Evolutionary conservation across 2,888 invertebrate species (phyloP).

Genomic region (Morinoia aosen): DNA sequence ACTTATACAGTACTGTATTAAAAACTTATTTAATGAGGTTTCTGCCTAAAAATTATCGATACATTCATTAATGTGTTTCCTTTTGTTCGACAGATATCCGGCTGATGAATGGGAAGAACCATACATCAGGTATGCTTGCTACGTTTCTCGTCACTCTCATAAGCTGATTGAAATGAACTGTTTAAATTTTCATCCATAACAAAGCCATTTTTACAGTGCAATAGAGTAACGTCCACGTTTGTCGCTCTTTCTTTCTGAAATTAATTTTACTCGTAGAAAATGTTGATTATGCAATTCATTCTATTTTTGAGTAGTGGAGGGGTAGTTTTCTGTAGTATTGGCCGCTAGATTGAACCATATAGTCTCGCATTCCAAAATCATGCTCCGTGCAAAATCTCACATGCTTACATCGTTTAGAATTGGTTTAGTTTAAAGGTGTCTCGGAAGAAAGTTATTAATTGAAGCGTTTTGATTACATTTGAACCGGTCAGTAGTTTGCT

Average conservation of each 20-base stretch:
- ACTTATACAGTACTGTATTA: too few relatives aligned
- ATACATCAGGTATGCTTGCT: not conserved
- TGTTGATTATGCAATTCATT: not conserved
- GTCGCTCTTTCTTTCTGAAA: not conserved
- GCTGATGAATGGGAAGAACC: slow-evolving; percentile 34
- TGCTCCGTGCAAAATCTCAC: too few relatives aligned
- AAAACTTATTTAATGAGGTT: too few relatives aligned
- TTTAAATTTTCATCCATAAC: not conserved
- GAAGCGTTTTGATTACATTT: too few relatives aligned
- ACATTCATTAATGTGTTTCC: not conserved
- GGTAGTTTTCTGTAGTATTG: too few relatives aligned
- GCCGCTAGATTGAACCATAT: too few relatives aligned
- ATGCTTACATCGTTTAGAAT: too few relatives aligned
- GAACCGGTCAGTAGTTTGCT: too few relatives aligned
- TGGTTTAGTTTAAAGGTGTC: too few relatives aligned
- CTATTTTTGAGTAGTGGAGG: too few relatives aligned
- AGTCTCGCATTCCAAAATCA: too few relatives aligned
- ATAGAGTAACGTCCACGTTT: not conserved
- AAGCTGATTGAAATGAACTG: not conserved
- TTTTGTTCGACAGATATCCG: slow-evolving; percentile 1
- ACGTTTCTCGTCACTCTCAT: not conserved
- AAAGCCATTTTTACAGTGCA: not conserved
- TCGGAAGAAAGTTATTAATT: too few relatives aligned
- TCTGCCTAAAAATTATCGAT: not conserved
- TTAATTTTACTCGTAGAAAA: not conserved